Conservation (phyloP, 2,888 invertebrate species). For the Theretra japonica region DNA sequence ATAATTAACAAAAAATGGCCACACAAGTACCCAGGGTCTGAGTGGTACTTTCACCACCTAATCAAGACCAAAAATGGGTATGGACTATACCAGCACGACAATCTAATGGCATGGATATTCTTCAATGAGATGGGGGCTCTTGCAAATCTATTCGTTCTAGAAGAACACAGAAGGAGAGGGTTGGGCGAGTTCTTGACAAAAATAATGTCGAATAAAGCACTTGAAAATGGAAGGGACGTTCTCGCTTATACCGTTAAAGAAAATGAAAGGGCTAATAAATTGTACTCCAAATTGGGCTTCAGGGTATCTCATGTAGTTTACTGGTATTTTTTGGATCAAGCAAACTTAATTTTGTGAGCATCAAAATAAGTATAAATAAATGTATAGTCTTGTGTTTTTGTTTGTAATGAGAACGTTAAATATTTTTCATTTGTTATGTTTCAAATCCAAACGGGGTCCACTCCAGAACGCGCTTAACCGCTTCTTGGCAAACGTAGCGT, state of each 20-base stretch:
- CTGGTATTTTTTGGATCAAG: slow-evolving; percentile 49
- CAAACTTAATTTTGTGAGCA: not conserved
- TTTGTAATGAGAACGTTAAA: too few species aligned
- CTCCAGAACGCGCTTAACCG: too few species aligned
- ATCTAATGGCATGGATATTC: slow-evolving; percentile 58
- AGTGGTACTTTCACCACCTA: slow-evolving; percentile 54
- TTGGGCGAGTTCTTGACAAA: slow-evolving; percentile 61
- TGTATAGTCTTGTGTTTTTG: not conserved
- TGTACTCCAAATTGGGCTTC: slow-evolving; percentile 62
- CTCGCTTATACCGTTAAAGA: slow-evolving; percentile 54
- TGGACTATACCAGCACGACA: slow-evolving; percentile 54
- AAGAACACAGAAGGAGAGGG: slow-evolving; percentile 60
- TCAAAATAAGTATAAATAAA: not conserved
- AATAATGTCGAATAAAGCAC: slow-evolving; percentile 53
- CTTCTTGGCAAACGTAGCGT: too few species aligned
- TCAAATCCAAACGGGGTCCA: too few species aligned
- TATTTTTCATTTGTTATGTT: too few species aligned
- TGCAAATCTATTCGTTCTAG: slow-evolving; percentile 61
- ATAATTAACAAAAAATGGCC: slow-evolving; percentile 61
- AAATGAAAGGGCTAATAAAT: slow-evolving; percentile 53
- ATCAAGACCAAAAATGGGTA: slow-evolving; percentile 58
- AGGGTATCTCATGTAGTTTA: slow-evolving; percentile 39
- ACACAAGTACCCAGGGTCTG: slow-evolving; percentile 54
- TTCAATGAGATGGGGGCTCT: slow-evolving; percentile 62
- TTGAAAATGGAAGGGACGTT: slow-evolving; percentile 52